phyloP scores from a whole-genome alignment of 1,140 invertebrate species.

The Panulirus ornatus region DNA sequence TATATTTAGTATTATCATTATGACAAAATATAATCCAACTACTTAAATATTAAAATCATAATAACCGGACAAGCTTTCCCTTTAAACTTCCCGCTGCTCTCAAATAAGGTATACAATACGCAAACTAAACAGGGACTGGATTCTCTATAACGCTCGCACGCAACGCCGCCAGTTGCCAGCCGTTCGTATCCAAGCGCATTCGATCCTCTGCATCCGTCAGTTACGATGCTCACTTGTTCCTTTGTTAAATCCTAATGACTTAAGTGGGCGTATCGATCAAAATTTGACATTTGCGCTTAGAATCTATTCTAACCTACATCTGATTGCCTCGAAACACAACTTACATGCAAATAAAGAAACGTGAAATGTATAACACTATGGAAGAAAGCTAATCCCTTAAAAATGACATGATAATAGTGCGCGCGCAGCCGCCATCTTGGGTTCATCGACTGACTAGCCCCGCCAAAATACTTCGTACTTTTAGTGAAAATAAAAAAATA shows the following conservation, averaged over 20 bases:
- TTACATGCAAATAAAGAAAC: not conserved
- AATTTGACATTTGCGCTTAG: not conserved
- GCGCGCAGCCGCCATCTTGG: constrained; percentile 70
- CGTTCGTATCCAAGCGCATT: no score
- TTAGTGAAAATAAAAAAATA: constrained; percentile 33
- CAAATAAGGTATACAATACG: constrained; percentile 26
- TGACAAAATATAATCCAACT: no score
- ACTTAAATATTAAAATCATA: no score
- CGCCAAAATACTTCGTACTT: constrained; percentile 54
- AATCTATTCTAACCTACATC: not conserved
- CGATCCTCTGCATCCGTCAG: not conserved
- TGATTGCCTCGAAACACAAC: not conserved
- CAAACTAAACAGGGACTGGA: constrained; percentile 10
- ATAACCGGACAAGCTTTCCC: no score
- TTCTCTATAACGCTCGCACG: not conserved
- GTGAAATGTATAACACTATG: not conserved
- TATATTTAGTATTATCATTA: no score
- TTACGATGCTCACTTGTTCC: constrained; percentile 57
- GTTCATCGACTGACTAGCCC: constrained; percentile 56
- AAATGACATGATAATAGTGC: constrained; percentile 51
- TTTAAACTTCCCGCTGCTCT: constrained; percentile 39
- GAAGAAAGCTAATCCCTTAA: not conserved
- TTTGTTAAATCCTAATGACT: constrained; percentile 46
- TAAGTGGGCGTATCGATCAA: constrained; percentile 66
- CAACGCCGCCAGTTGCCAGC: not conserved